phyloP scores from a whole-genome alignment of 53 echinoderm and acorn worm species.

The Patiria pectinifera region DNA sequence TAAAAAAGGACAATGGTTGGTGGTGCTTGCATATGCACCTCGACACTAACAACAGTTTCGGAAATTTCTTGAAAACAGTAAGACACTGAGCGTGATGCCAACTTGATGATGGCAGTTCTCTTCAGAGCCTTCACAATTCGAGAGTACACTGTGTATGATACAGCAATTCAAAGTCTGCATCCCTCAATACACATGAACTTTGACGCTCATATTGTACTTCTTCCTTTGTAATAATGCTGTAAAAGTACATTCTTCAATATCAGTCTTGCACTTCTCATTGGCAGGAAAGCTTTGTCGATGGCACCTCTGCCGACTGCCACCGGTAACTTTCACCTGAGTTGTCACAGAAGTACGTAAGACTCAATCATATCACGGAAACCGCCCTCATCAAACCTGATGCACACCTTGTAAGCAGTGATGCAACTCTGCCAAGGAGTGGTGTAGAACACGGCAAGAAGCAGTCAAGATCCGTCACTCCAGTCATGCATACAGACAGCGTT shows the following conservation, averaged over 20 bases:
- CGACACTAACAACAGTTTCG: background rate
- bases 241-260: too few relatives aligned
- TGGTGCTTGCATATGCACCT: background rate
- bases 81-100: background rate
- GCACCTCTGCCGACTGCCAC: background rate
- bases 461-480: conserved; percentile 19
- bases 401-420: conserved; percentile 1
- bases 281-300: background rate
- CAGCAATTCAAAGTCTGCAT: background rate
- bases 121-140: background rate
- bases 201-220: background rate
- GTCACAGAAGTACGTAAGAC: background rate
- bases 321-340: background rate
- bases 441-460: background rate
- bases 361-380: background rate
- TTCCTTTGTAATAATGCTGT: too few relatives aligned
- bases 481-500: conserved; percentile 30
- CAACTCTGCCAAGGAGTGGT: background rate
- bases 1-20: background rate
- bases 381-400: conserved; percentile 23
- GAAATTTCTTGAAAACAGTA: background rate
- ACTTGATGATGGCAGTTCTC: background rate
- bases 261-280: background rate
- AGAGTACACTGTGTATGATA: background rate
- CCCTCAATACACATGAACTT: background rate